A percentile compares a stretch with the other conserved stretches of the same genome.
Evolutionary conservation across 2,797 vertebrate species (phyloP).

Genomic region (Saxicola maurus): DNA sequence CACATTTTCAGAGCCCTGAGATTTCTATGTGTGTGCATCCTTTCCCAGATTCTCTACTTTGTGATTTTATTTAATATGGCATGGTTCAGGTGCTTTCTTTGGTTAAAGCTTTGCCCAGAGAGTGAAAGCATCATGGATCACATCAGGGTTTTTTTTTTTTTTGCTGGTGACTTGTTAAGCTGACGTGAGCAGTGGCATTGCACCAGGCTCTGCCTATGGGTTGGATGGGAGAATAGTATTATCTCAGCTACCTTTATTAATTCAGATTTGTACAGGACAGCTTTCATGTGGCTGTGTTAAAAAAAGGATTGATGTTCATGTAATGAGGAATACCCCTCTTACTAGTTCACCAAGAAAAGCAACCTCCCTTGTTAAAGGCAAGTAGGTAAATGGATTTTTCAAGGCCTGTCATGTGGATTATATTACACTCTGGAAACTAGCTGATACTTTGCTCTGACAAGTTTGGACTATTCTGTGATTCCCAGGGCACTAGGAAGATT

Average conservation of each 20-base stretch:
- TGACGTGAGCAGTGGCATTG: neutral
- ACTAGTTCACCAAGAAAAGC: neutral
- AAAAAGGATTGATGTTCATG: neutral
- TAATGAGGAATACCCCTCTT: neutral
- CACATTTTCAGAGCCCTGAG: neutral
- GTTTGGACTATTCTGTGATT: neutral
- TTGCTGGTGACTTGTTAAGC: neutral
- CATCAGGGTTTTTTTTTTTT: neutral
- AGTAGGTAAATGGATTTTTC: slow-evolving; percentile 10
- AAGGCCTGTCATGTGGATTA: neutral
- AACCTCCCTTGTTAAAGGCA: neutral
- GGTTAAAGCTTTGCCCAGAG: neutral
- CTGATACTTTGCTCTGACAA: neutral
- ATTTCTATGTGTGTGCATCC: neutral
- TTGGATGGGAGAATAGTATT: neutral
- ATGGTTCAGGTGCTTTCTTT: neutral
- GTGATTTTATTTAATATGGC: neutral
- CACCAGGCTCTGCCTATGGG: neutral
- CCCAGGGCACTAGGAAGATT: neutral
- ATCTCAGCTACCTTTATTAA: neutral
- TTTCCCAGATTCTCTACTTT: neutral
- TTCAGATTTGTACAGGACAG: neutral
- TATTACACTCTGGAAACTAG: neutral
- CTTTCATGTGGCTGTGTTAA: neutral
- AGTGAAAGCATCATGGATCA: neutral